These are phyloP conservation scores for Thinocorus orbignyianus DNA, from an alignment of 2,113 vertebrate genomes.

Conservation along the genomic window DNA sequence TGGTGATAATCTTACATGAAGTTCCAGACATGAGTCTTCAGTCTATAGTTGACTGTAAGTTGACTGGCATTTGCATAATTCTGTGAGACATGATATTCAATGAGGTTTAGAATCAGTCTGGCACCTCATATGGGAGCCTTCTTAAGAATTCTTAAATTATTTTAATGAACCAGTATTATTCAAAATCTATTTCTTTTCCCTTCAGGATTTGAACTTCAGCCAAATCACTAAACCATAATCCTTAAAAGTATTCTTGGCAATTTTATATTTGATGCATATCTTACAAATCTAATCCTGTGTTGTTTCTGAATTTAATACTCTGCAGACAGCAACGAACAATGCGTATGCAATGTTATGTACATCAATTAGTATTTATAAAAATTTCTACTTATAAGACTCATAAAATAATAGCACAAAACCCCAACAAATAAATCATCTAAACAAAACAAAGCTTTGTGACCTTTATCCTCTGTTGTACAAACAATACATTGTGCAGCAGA, in stretches of 20 bases:
- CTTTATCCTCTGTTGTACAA: not conserved
- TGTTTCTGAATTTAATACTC: not conserved
- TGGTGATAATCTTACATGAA: conserved; percentile 27
- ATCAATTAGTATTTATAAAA: not conserved
- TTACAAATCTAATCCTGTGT: not conserved
- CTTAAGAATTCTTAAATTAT: conserved; percentile 49
- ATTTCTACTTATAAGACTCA: not conserved
- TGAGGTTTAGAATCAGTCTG: conserved; percentile 55
- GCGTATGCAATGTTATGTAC: not conserved
- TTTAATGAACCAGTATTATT: conserved; percentile 61
- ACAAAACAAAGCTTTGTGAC: not conserved
- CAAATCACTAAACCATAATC: not conserved
- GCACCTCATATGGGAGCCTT: conserved; percentile 60
- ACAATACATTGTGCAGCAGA: not conserved
- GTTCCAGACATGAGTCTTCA: conserved; percentile 16
- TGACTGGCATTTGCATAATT: conserved; percentile 55
- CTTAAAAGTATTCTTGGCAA: not conserved
- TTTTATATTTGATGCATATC: not conserved
- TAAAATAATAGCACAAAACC: not conserved
- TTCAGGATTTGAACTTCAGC: conserved; percentile 31
- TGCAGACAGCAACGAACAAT: not conserved
- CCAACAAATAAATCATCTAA: not conserved
- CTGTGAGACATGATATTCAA: conserved; percentile 42
- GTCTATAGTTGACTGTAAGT: conserved; percentile 1
- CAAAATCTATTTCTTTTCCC: not conserved